Conservation (phyloP, 2,113 vertebrate genomes). For the Dolichallabes microphthalmus region DNA sequence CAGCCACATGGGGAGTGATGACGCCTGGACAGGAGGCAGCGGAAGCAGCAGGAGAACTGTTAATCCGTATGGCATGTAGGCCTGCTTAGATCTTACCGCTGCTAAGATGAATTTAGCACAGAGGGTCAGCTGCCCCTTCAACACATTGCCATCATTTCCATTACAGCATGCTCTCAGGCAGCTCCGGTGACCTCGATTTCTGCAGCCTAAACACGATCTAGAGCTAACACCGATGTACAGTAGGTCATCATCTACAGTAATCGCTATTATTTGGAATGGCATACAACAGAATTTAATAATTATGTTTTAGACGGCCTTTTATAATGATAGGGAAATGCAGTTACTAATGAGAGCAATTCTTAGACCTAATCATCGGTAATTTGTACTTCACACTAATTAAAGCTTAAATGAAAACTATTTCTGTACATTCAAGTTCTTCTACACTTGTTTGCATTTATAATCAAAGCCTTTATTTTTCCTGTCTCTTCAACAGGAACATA, state of each 20-base stretch:
- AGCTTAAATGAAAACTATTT: too few species aligned
- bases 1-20: constrained; percentile 39
- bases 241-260: background rate
- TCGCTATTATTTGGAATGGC: background rate
- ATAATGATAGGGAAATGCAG: background rate
- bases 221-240: background rate
- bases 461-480: background rate
- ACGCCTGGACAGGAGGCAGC: constrained; percentile 23
- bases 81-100: constrained; percentile 48
- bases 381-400: background rate
- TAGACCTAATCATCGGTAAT: background rate
- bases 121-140: constrained; percentile 41
- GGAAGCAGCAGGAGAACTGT: constrained; percentile 34
- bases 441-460: constrained; percentile 3
- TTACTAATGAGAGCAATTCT: background rate
- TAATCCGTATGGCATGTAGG: constrained; percentile 39
- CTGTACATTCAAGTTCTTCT: too few species aligned
- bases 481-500: constrained; percentile 5
- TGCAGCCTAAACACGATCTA: constrained; percentile 28
- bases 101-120: constrained; percentile 47
- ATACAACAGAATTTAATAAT: background rate
- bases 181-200: constrained; percentile 32
- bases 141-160: constrained; percentile 49
- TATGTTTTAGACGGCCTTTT: background rate
- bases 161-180: constrained; percentile 40